Evolutionary conservation across 2,113 vertebrate species (phyloP).

Genomic region (Atrichornis clamosus): DNA sequence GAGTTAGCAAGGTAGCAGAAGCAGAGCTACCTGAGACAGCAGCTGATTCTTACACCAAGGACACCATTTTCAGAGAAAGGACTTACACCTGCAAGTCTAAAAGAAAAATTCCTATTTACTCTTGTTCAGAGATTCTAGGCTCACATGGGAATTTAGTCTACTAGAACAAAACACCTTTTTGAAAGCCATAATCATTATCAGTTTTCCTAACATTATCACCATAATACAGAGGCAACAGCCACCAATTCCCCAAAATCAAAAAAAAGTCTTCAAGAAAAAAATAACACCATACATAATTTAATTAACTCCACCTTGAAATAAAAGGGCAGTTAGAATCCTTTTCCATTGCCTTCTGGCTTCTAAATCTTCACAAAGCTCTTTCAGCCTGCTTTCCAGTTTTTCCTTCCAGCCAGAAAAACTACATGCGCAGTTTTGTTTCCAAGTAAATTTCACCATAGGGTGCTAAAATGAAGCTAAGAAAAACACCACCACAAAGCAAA

Average conservation of each 20-base stretch:
- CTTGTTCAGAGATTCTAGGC: neutral
- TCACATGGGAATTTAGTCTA: neutral
- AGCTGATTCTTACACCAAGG: neutral
- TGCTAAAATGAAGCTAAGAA: neutral
- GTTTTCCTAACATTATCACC: neutral
- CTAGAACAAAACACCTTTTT: neutral
- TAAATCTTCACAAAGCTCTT: neutral
- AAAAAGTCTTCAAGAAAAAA: neutral
- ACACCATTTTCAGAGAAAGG: neutral
- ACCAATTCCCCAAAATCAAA: neutral
- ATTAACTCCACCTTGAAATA: neutral
- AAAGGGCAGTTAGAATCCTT: neutral
- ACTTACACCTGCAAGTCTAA: neutral
- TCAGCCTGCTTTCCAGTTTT: neutral
- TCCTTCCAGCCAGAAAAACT: neutral
- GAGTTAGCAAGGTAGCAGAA: neutral
- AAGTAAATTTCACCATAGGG: neutral
- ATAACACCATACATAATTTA: neutral
- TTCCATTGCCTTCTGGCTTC: neutral
- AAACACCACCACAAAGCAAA: neutral
- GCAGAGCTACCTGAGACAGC: neutral
- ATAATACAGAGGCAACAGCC: neutral
- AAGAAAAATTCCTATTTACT: neutral
- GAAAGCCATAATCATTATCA: neutral
- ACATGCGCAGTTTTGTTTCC: neutral